Conservation (phyloP, 1,140 invertebrate genomes). For the Nephila pilipes region DNA sequence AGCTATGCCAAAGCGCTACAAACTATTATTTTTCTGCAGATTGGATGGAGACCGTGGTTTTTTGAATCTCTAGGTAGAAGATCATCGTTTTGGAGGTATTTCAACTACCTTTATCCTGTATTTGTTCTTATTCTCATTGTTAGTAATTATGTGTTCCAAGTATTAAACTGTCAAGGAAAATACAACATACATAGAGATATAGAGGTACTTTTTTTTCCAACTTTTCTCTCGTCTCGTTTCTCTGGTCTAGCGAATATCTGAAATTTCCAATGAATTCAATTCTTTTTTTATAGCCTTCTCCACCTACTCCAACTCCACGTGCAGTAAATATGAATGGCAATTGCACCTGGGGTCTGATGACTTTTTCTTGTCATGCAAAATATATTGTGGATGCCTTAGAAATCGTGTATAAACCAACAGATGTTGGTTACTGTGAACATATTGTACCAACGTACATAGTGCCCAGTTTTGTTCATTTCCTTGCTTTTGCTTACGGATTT, state of each 20-base stretch:
- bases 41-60: constrained; percentile 67
- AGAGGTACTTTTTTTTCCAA: constrained; percentile 1
- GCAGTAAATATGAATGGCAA: constrained; percentile 56
- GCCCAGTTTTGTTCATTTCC: constrained; percentile 88
- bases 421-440: constrained; percentile 44
- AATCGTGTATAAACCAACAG: neutral
- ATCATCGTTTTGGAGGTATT: constrained; percentile 46
- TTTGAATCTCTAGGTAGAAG: constrained; percentile 39
- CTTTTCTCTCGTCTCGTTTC: neutral
- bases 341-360: constrained; percentile 53
- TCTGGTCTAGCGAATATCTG: too few relatives aligned
- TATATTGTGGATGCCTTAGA: constrained; percentile 37
- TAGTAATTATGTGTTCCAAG: constrained; percentile 59
- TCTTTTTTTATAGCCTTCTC: constrained; percentile 45
- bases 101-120: constrained; percentile 64
- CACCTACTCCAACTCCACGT: constrained; percentile 10
- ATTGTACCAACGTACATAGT: constrained; percentile 88
- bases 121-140: constrained; percentile 57
- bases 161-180: constrained; percentile 72
- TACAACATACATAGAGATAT: constrained; percentile 67
- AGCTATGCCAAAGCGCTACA: neutral
- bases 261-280: too few relatives aligned
- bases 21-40: constrained; percentile 4
- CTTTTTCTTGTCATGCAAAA: constrained; percentile 39
- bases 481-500: constrained; percentile 89